A percentile compares a stretch with the other conserved stretches of the same genome.
These are phyloP conservation scores for Alentia gelatinosa DNA, from an alignment of 2,888 invertebrate species.

Conservation along the genomic window DNA sequence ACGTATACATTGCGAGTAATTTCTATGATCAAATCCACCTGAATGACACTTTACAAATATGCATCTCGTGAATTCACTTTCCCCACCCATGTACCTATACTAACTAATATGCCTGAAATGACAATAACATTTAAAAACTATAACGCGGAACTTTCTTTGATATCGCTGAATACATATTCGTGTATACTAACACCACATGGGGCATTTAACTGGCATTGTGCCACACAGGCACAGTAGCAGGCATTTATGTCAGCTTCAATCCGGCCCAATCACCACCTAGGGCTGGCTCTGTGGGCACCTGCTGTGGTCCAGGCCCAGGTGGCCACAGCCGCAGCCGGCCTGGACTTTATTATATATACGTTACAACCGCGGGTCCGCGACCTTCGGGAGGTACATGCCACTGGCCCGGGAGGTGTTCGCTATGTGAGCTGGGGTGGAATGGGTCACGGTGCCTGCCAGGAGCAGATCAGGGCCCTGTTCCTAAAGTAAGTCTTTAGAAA, in stretches of 20 bases:
- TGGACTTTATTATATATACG: too few species aligned
- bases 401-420: background rate
- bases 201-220: background rate
- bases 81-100: too few species aligned
- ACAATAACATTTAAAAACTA: too few species aligned
- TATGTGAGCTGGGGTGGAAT: background rate
- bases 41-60: too few species aligned
- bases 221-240: background rate
- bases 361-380: background rate
- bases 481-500: too few species aligned
- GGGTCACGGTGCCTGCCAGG: background rate
- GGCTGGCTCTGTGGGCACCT: too few species aligned
- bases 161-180: background rate
- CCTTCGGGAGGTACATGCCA: background rate
- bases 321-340: too few species aligned
- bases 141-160: conserved; percentile 1
- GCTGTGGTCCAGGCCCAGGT: too few species aligned
- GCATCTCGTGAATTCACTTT: too few species aligned
- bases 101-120: too few species aligned
- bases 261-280: background rate
- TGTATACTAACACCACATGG: background rate
- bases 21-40: too few species aligned
- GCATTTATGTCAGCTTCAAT: background rate
- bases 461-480: background rate
- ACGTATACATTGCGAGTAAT: too few species aligned